Base-by-base conservation (phyloP, 1,140 invertebrate genomes). In the Atta colombica region DNA sequence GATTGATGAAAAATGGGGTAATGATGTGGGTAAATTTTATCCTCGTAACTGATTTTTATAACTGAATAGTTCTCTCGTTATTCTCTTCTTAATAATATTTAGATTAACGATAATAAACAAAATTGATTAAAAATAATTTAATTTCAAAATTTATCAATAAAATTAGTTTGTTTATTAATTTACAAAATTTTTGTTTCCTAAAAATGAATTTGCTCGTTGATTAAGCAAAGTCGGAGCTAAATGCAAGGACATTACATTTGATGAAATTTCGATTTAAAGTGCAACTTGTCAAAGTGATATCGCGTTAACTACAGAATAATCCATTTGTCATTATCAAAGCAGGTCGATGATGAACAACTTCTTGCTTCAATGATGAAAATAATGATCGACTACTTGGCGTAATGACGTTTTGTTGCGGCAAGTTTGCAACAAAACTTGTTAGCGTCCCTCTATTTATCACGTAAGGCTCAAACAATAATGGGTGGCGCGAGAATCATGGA, bases 341-440 rank as follows among this genome's bases (percentile, higher is more conserved):
- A 58, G 16, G 1, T 81, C 49, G 31, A 10, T 5, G 12, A 8
- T 65, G 5, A 35, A 69, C 4, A 45, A 21, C 21, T 58, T 71
- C 21, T 55, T 35, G 77, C 8, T 65, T 60, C 16, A 16, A 25
- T 25, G 25, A 25, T 25, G 25, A 25, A 45, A 81, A 81, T 71
- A 81, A 71, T 68, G 78, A 81, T 81, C 65, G 35, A 71, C 53
- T 71, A 28, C 21, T 81, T 12, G 39, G 39, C 10, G 16, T 81
- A 81, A 58, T 10, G 21, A 71, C 31, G 51, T 10, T 81, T 71
- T 69, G 21, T 58, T 81, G 16, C 16, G 25, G 21, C 2, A 71
- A 81, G 65, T 71, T 81, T 2, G 53, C 51, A 71, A 51, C 14
- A 51, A 71, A 81, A 81, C 78, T 81, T 71, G 51, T 81, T 71